Percentiles rank a stretch among this genome's conserved stretches.
These are phyloP conservation scores for Ophraella communa DNA, from an alignment of 2,888 invertebrate species.

Conservation along the genomic window DNA sequence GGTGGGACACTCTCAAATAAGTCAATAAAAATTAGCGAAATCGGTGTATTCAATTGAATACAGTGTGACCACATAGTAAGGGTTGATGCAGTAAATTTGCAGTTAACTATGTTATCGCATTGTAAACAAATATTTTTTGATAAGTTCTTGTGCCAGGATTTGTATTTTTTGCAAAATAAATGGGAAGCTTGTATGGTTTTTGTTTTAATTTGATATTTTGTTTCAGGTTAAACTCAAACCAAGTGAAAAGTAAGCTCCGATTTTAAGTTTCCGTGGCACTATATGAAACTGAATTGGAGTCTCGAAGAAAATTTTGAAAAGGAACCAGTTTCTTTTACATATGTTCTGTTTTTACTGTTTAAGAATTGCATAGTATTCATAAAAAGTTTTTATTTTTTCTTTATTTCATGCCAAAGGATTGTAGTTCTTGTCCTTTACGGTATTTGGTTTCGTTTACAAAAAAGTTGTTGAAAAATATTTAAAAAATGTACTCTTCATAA, in stretches of 20 bases:
- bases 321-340: conserved; percentile 28
- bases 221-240: conserved; percentile 29
- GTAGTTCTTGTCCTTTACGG: conserved; percentile 29
- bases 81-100: too few species aligned
- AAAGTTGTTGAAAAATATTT: conserved; percentile 43
- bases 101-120: too few species aligned
- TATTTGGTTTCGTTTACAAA: conserved; percentile 38
- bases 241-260: conserved; percentile 27
- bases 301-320: not conserved
- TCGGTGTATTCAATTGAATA: too few species aligned
- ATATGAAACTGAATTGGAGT: conserved; percentile 28
- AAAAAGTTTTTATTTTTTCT: not conserved
- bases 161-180: not conserved
- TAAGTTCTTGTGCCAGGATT: not conserved
- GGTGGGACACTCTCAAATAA: too few species aligned
- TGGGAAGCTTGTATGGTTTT: not conserved
- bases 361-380: conserved; percentile 30
- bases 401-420: conserved; percentile 16
- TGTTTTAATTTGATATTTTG: conserved; percentile 4
- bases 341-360: conserved; percentile 23
- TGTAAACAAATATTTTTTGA: too few species aligned
- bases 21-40: too few species aligned
- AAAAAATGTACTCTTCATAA: conserved; percentile 49
- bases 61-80: too few species aligned
- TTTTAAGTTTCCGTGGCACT: conserved; percentile 27